Conservation (phyloP, 2,113 vertebrate species). For the Myotis davidii region DNA sequence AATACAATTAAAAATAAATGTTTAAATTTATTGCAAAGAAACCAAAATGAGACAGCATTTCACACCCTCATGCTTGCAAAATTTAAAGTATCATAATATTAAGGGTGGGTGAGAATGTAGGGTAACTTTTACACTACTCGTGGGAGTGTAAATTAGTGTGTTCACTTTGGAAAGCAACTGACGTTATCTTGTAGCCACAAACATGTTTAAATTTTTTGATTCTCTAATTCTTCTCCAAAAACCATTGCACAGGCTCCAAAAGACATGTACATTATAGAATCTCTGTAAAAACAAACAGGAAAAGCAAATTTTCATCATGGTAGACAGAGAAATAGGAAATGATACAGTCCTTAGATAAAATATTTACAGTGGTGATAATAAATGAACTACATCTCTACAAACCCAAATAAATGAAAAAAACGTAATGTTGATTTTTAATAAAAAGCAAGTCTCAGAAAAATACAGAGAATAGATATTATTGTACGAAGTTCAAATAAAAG, state of each 20-base stretch:
- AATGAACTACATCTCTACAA: not conserved
- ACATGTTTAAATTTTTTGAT: not conserved
- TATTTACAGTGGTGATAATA: not conserved
- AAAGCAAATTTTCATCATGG: not conserved
- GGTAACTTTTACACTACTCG: not conserved
- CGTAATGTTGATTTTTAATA: not conserved
- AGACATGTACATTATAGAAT: not conserved
- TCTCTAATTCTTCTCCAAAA: not conserved
- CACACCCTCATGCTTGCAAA: not conserved
- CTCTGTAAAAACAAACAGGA: not conserved
- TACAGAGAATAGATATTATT: not conserved
- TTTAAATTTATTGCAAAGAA: not conserved
- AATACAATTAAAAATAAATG: not conserved
- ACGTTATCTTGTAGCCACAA: not conserved
- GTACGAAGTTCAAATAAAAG: not conserved
- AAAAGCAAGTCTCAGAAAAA: conserved; percentile 11
- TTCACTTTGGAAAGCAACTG: not conserved
- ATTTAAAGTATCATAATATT: not conserved
- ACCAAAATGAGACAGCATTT: not conserved
- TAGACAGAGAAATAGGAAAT: not conserved
- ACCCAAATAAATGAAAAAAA: not conserved
- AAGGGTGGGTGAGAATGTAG: not conserved
- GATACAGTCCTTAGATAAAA: not conserved
- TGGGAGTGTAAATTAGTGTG: not conserved
- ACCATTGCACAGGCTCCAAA: not conserved